Percentiles rank a stretch among this genome's conserved stretches.
Conservation (phyloP, 2,113 vertebrate genomes). For the Stomatorhinus ivindoensis region DNA sequence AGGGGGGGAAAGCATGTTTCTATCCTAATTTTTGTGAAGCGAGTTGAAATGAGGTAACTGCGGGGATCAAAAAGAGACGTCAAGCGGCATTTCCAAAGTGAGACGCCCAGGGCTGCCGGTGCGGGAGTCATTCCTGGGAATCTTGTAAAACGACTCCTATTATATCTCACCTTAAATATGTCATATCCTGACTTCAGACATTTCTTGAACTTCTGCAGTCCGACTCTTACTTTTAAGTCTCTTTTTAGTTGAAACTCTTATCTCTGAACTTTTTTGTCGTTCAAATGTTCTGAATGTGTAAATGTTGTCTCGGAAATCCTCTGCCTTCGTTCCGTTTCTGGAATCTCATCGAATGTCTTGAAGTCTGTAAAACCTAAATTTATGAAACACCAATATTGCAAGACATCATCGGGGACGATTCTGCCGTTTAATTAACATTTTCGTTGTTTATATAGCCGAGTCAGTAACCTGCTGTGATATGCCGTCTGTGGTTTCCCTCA, state of each 20-base stretch:
- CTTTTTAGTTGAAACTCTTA: background rate
- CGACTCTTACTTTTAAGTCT: background rate
- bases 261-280: background rate
- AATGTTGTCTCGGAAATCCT: background rate
- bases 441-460: background rate
- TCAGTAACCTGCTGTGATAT: background rate
- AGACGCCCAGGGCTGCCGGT: background rate
- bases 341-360: background rate
- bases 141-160: background rate
- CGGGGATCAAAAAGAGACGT: background rate
- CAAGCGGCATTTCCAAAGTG: background rate
- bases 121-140: background rate
- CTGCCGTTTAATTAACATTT: background rate
- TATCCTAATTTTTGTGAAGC: background rate
- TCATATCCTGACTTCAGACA: background rate
- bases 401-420: background rate
- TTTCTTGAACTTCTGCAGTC: background rate
- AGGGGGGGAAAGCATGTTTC: background rate
- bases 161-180: constrained; percentile 6
- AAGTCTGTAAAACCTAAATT: background rate
- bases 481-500: background rate
- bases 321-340: background rate
- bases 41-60: constrained; percentile 6
- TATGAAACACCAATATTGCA: background rate
- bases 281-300: background rate